Base-by-base conservation (phyloP, 2,888 invertebrate species). In the Coelopa pilipes region DNA sequence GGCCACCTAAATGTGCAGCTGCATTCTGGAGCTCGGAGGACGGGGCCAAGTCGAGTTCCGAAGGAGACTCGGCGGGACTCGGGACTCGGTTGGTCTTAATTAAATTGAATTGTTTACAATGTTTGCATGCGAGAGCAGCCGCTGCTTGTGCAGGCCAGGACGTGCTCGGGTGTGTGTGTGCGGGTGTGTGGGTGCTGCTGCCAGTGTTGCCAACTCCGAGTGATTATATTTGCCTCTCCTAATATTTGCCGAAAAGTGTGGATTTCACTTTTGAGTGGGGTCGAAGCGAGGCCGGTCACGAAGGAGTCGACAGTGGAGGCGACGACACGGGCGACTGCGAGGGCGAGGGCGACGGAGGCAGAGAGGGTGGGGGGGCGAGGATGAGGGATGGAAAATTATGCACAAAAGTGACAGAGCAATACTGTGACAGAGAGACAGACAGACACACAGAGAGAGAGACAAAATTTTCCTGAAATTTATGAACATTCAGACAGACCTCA, bases 31-130 rank as follows among this genome's bases (percentile, higher is more conserved):
- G n/a, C n/a, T n/a, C n/a, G 10, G 53, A 62, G 62, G 7, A 21
- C n/a, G 34, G 9, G n/a, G 12, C 15, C 10, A 50, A 66, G 49
- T 66, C 13, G 66, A 19, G 66, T 21, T 63, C 5, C n/a, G 46
- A 59, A 11, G 13, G 19, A 21, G 9, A 62, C 13, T 21, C 62
- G 45, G 34, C 34, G 12, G 15, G 53, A 68, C 21, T 53, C 55
- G 49, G 34, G 65, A 13, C 63, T 2, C 2, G 34, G 2, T 34
- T 7, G 7, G 34, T 73, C 70, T 71, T 75, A 75, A 75, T 73
- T 73, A 73, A 73, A 75, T 70, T 68, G 73, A 71, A 73, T 73
- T 75, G 73, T 70, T 60, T 60, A 70, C 72, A 75, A 69, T 50
- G 59, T 59, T 69, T 21, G 21, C 59, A 47, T 49, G 49, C 1